Base-by-base conservation (phyloP, 1,140 invertebrate genomes). In the Ostrea denselamellosa region DNA sequence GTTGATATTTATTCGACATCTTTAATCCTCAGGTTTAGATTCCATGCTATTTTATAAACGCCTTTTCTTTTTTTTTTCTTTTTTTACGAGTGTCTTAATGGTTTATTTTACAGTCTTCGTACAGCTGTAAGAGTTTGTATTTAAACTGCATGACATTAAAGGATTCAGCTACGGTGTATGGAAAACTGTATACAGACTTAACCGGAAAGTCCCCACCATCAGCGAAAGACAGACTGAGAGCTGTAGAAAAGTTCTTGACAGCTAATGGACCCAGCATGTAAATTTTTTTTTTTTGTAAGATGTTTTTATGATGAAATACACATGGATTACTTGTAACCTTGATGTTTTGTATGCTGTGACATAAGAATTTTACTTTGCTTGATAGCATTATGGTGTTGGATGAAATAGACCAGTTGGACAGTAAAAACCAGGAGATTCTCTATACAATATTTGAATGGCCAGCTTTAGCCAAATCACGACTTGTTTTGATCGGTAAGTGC, bases 391-490 rank as follows among this genome's bases (percentile, higher is more conserved):
- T 99, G 28, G 96, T 99, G n/a, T 94, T 99, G 22, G 99, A 99
- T 95, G 99, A 99, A 96, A 98, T 99, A 86, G 99, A 99, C 95
- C 98, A 99, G 93, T 95, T 99, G 9, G 93, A 95, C 90, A 96
- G 97, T 89, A 97, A 97, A 93, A 96, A 97, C 28, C 98, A 99
- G 92, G 96, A 97, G 5, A 96, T 99, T 34, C 94, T 99, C 17
- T 99, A 99, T 94, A 97, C 97, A 0, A 96, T 99, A 89, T 99
- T 99, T 95, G 98, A 98, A 93, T 99, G 98, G 98, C 97, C 98
- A 0, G 96, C 97, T 0, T 93, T 97, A 68, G 90, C 94, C 0
- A 95, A 96, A 54, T 97, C 97, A 0, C 96, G 96, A 83, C 92
- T 99, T 0, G 96, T 99, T 87, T 95, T 99, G 2, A 96, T 99